Base-by-base conservation (phyloP, 2,113 vertebrate genomes). In the Helogale parvula region DNA sequence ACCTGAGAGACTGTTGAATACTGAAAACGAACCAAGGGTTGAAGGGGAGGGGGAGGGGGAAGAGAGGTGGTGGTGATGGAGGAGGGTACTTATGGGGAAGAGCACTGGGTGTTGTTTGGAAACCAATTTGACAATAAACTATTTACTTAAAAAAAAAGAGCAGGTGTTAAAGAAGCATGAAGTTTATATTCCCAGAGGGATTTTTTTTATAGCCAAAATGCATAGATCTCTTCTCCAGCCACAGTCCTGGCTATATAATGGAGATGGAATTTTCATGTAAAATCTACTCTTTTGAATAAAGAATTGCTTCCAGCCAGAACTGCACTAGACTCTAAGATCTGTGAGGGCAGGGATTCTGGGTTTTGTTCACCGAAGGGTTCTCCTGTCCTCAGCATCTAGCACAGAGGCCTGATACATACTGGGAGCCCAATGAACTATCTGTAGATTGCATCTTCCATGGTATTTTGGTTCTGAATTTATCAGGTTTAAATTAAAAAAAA, bases 401-500 rank as follows among this genome's bases (percentile, higher is more conserved):
- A 29, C 63, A 88, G 45, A 96, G 95, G 72, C 76, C 52, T 35
- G 71, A n/a, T 60, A 60, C 57, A 57, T 25, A 41, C 71, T 80
- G 38, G 10, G 16, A 57, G 38, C 25, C 89, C 31, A 65, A 2
- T 72, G 41, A 47, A 25, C 35, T n/a, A 1, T 52, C 45, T 50
- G 16, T 45, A 54, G 27, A 93, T 17, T 38, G 57, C 13, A 35
- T 79, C 31, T 38, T 52, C 41, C 25, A 5, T 54, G 50, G 57
- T 33, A 54, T 76, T 91, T 83, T 69, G 66, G 41, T 92, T 87
- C 65, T 92, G 54, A 93, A 41, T 82, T 21, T 86, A 71, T 68
- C 87, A 86, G 52, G 27, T 96, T 96, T 92, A 92, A 91, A 47
- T 86, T 54, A 41, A 88, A 57, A 27, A 45, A 65, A 27, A 25